Conservation (phyloP, 1,140 invertebrate species). For the Vanessa atalanta region DNA sequence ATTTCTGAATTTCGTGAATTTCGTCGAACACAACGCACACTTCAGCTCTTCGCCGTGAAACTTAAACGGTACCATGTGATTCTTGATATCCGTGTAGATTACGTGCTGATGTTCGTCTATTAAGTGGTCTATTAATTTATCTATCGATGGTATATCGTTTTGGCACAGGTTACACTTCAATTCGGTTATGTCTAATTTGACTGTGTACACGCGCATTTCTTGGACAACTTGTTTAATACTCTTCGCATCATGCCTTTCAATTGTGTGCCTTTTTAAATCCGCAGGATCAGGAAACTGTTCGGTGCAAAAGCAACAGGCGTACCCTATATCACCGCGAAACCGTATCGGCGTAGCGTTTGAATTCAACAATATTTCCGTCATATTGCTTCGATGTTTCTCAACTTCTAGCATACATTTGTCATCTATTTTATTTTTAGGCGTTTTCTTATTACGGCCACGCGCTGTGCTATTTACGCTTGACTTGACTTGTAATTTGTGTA, state of each 20-base stretch:
- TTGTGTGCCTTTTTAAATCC: constrained; percentile 48
- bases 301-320: constrained; percentile 51
- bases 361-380: constrained; percentile 42
- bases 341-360: constrained; percentile 61
- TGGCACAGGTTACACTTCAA: constrained; percentile 44
- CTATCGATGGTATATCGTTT: constrained; percentile 20
- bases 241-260: constrained; percentile 37
- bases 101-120: constrained; percentile 34
- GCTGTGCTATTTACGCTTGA: background rate
- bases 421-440: background rate
- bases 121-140: constrained; percentile 42
- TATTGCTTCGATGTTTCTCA: constrained; percentile 47
- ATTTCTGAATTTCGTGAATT: constrained; percentile 22
- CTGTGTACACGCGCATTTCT: constrained; percentile 30
- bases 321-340: constrained; percentile 39
- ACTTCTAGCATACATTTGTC: constrained; percentile 30
- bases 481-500: constrained; percentile 7
- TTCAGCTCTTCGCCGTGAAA: constrained; percentile 41
- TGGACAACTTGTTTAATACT: constrained; percentile 17
- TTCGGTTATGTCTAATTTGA: constrained; percentile 50
- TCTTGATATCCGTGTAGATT: constrained; percentile 42
- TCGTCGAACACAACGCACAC: constrained; percentile 23
- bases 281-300: constrained; percentile 38
- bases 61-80: constrained; percentile 51
- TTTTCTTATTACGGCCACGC: too few relatives aligned